Conservation (phyloP, 2,888 invertebrate genomes). For the Caenorhabditis afra region DNA sequence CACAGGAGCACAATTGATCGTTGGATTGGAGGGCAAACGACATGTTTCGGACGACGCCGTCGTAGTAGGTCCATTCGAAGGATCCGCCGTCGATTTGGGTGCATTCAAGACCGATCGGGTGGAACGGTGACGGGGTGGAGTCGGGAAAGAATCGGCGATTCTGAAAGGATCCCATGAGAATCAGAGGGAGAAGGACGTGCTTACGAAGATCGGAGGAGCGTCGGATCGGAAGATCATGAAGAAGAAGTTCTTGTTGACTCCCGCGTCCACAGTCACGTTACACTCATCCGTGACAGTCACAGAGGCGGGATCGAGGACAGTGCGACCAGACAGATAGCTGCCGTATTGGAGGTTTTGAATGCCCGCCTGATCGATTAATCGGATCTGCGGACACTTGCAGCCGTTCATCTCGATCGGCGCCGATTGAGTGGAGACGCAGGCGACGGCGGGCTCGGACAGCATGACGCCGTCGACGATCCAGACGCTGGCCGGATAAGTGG, state of each 20-base stretch:
- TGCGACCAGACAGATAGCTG: neutral
- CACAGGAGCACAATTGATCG: no score
- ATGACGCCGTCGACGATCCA: neutral
- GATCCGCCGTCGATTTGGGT: neutral
- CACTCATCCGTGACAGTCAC: neutral
- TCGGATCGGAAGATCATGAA: neutral
- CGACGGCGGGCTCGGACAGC: neutral
- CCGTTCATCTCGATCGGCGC: neutral
- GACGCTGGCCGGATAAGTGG: no score
- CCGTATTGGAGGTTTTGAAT: neutral
- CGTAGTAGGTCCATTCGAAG: neutral
- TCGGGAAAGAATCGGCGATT: neutral
- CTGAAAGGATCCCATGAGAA: neutral
- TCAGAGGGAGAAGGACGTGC: no score
- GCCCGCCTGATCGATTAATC: neutral
- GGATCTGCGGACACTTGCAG: neutral
- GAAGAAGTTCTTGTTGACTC: neutral
- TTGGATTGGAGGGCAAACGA: neutral
- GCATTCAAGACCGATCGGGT: neutral
- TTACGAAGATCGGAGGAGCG: neutral
- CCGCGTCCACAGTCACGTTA: neutral
- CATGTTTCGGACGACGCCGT: neutral
- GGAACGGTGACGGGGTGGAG: neutral
- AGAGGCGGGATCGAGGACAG: neutral
- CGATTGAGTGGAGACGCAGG: no score